Evolutionary conservation across 2,888 invertebrate genomes (phyloP), one percentile per base, ranked within the genome.

Genomic region (Mimumesa dahlbomi): DNA sequence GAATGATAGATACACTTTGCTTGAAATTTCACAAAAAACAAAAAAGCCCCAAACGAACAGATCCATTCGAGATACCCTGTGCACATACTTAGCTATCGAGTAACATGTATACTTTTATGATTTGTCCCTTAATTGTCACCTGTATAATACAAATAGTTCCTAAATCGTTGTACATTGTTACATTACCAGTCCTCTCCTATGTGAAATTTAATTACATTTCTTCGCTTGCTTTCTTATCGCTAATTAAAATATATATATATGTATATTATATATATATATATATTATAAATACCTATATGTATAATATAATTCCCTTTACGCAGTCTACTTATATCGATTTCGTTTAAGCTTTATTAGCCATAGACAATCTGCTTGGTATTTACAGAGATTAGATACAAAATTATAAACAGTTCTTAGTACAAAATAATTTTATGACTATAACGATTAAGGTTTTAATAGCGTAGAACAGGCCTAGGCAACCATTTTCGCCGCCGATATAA

Each of bases 131-230:
- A 79, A 76, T 80, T 75, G 78, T 82, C 77, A 65, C 77, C 34
- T 75, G 79, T 85, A 83, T 83, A 58, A 81, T 87, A 87, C 84
- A 87, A 78, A 77, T 86, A 85, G 68, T 80, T 79, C 59, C 87
- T 87, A 87, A 83, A 75, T 88, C 88, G 88, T 88, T 88, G 88
- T 88, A 88, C 88, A 87, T 86, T 77, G 77, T 87, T 85, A 84
- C 63, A 68, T 79, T 83, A 82, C 73, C 79, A 71, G 74, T 81
- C 66, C 64, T 72, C 73, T 45, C 59, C 72, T 80, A 79, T 73
- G 61, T 71, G 70, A 73, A 83, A 78, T 83, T 77, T 78, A 84
- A 82, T 82, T 82, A 82, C 79, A 83, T 67, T 49, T 64, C 58
- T 61, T 76, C 61, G 72, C 72, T 73, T 62, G 70, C 59, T 56